Evolutionary conservation across 2,888 invertebrate species (phyloP), one percentile per base, ranked within the genome.

Genomic region (Fragum sueziense): DNA sequence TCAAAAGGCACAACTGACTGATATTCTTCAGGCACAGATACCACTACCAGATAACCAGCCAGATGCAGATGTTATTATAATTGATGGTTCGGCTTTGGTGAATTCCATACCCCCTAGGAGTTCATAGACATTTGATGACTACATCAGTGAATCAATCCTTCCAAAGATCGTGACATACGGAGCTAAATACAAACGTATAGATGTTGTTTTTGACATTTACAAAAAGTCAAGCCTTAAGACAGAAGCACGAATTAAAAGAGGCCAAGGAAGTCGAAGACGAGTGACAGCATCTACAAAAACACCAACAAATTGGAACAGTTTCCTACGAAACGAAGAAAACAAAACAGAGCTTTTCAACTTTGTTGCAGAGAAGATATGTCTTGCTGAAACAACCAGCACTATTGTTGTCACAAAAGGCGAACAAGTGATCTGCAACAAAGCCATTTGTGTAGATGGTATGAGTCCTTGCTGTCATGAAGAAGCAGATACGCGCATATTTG

Each of bases 291-390:
- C 65, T 27, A 68, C 52, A 3, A 79, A 72, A 68, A 68, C 76
- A 34, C 80, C 84, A 51, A 22, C 37, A 31, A 82, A 84, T 61
- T 86, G 86, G 77, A 37, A 59, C 14, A 68, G 20, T 7, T 83
- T 84, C 41, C 54, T 85, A 20, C 31, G 81, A 17, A 73, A 67
- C 20, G 61, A 59, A 51, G 69, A 70, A 51, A 84, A 85, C 52
- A 84, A 82, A 69, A 73, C 79, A 20, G 83, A 82, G 68, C 70
- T 81, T 34, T 87, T 81, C 37, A 51, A 61, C 31, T 82, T 82
- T 52, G 70, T 81, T n/a, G 79, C 80, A 41, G 80, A 86, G 27
- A 67, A 74, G 31, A 79, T 57, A 2, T 62, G 22, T 20, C 17
- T 14, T 65, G 73, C 62, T 29, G 3, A 52, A 1, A 65, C 14